These are phyloP conservation scores for Delichon dasypus DNA, from an alignment of 2,797 vertebrate genomes.

Conservation along the genomic window DNA sequence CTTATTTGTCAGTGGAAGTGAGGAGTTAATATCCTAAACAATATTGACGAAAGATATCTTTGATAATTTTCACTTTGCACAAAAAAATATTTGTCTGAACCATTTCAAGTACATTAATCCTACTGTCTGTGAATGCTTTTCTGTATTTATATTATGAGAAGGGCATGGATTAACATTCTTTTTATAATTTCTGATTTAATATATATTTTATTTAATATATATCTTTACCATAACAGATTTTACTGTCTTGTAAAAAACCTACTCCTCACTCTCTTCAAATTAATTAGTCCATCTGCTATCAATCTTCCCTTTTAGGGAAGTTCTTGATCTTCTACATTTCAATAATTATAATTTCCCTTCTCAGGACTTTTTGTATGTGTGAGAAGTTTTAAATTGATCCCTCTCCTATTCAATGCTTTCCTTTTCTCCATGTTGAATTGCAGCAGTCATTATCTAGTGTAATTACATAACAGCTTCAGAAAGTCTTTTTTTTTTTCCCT, in stretches of 20 bases:
- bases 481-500: not conserved
- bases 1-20: not conserved
- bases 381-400: not conserved
- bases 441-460: not conserved
- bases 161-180: not conserved
- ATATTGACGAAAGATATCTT: not conserved
- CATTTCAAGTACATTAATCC: not conserved
- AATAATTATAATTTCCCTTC: not conserved
- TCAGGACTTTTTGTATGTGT: not conserved
- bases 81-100: not conserved
- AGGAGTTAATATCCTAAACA: constrained; percentile 15
- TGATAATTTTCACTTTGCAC: not conserved
- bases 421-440: not conserved
- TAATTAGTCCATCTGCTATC: constrained; percentile 1
- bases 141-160: not conserved
- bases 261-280: not conserved
- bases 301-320: not conserved
- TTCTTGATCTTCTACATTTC: not conserved
- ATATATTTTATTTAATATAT: not conserved
- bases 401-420: not conserved
- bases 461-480: not conserved
- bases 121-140: not conserved
- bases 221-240: not conserved
- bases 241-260: not conserved
- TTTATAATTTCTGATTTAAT: not conserved